phyloP scores from a whole-genome alignment of 1,140 invertebrate genomes.

The Zaprionus taronus region DNA sequence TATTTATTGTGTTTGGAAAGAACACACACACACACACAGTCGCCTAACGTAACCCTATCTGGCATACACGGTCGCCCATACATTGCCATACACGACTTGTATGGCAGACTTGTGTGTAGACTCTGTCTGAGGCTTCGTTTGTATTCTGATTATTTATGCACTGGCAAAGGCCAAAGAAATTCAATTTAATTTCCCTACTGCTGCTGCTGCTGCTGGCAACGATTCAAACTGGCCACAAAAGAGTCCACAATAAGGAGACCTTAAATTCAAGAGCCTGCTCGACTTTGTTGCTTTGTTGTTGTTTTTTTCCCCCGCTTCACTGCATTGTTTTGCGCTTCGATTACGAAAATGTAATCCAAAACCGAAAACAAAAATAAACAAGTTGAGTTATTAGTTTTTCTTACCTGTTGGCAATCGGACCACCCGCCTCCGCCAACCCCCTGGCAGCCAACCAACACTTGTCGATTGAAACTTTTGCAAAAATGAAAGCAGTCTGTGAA shows the following conservation, averaged over 20 bases:
- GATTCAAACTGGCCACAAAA: slow-evolving; percentile 51
- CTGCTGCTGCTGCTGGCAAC: slow-evolving; percentile 6
- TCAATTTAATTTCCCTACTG: slow-evolving; percentile 51
- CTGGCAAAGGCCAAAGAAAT: slow-evolving; percentile 33
- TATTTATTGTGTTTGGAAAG: slow-evolving; percentile 67
- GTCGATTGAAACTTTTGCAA: slow-evolving; percentile 27
- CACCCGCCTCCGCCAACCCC: not conserved
- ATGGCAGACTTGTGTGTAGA: not conserved
- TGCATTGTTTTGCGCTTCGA: slow-evolving; percentile 56
- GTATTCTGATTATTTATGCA: slow-evolving; percentile 67
- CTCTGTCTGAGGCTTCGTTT: slow-evolving; percentile 5
- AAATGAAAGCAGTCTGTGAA: slow-evolving; percentile 67
- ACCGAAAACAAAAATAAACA: slow-evolving; percentile 29
- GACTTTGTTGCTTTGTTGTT: slow-evolving; percentile 15
- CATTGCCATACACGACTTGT: slow-evolving; percentile 1
- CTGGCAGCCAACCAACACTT: not conserved
- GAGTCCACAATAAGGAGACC: slow-evolving; percentile 15
- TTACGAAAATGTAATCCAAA: slow-evolving; percentile 49
- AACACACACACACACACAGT: slow-evolving; percentile 15
- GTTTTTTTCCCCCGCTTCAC: not conserved
- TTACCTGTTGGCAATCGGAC: slow-evolving; percentile 52
- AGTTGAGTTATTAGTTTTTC: slow-evolving; percentile 51
- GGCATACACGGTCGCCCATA: slow-evolving; percentile 3
- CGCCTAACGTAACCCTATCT: slow-evolving; percentile 49
- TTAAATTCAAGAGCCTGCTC: slow-evolving; percentile 36